Evolutionary conservation across 2,113 vertebrate genomes (phyloP).

Genomic region (Saccopteryx leptura): DNA sequence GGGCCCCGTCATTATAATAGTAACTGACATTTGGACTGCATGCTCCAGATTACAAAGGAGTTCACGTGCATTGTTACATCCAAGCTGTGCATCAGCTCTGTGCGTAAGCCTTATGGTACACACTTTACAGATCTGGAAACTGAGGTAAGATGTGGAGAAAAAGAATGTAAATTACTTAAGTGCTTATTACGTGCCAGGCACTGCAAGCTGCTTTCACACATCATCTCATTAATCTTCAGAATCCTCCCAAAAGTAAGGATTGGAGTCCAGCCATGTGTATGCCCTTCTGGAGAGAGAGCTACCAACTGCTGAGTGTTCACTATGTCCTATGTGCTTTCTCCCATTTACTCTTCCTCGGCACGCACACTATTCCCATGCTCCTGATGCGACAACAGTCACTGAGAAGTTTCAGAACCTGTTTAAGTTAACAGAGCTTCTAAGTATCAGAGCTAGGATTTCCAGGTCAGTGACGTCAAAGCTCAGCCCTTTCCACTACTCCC

Average conservation of each 20-base stretch:
- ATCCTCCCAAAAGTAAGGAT: not conserved
- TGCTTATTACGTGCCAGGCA: not conserved
- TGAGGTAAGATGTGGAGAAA: not conserved
- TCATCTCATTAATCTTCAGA: not conserved
- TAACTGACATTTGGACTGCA: not conserved
- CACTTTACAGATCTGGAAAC: slow-evolving; percentile 7
- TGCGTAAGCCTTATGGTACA: not conserved
- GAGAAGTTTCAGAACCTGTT: not conserved
- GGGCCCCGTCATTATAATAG: not conserved
- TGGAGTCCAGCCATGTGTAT: not conserved
- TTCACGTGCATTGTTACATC: not conserved
- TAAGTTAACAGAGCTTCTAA: not conserved
- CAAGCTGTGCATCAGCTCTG: not conserved
- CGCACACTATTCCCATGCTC: not conserved
- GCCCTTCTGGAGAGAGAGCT: not conserved
- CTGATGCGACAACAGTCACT: not conserved
- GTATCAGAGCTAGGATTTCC: not conserved
- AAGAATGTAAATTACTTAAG: not conserved
- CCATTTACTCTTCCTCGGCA: not conserved
- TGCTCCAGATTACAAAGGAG: not conserved
- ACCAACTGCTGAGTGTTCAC: not conserved
- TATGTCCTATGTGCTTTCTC: not conserved
- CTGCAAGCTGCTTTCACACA: not conserved
- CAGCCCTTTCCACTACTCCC: not conserved
- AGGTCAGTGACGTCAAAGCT: not conserved